A percentile compares a stretch with the other conserved stretches of the same genome.
phyloP scores from a whole-genome alignment of 2,797 vertebrate species.

The Alosa sapidissima region DNA sequence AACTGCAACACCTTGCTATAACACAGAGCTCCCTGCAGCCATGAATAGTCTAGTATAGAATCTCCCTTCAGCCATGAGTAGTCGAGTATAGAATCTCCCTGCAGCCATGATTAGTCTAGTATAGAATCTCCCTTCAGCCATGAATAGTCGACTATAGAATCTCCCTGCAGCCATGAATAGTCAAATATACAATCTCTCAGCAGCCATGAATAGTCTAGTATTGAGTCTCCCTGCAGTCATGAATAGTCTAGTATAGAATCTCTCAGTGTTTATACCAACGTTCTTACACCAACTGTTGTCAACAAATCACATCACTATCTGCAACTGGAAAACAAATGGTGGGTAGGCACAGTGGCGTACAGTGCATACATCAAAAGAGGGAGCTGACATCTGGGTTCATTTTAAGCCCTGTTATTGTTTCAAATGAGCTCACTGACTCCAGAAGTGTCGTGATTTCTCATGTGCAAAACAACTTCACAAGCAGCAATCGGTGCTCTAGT shows the following conservation, averaged over 20 bases:
- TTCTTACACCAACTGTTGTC: background rate
- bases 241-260: no score
- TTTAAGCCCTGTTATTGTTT: background rate
- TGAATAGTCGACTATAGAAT: no score
- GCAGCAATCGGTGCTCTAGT: background rate
- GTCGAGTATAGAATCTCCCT: no score
- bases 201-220: no score
- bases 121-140: no score
- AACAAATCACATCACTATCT: background rate
- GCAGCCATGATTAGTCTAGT: no score
- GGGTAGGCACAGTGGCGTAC: background rate
- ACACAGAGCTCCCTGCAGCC: background rate
- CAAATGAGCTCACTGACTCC: background rate
- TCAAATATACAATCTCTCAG: no score
- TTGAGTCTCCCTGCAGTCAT: no score
- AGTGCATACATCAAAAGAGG: background rate
- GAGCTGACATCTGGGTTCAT: background rate
- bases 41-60: background rate
- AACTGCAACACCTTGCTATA: background rate
- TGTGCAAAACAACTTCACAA: background rate
- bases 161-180: no score
- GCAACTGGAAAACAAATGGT: background rate
- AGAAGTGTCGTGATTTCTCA: background rate
- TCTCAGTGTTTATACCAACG: background rate
- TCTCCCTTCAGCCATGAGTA: background rate